These are phyloP conservation scores for Patiria miniata DNA, from an alignment of 35 echinoderm and acorn worm species.

Conservation along the genomic window DNA sequence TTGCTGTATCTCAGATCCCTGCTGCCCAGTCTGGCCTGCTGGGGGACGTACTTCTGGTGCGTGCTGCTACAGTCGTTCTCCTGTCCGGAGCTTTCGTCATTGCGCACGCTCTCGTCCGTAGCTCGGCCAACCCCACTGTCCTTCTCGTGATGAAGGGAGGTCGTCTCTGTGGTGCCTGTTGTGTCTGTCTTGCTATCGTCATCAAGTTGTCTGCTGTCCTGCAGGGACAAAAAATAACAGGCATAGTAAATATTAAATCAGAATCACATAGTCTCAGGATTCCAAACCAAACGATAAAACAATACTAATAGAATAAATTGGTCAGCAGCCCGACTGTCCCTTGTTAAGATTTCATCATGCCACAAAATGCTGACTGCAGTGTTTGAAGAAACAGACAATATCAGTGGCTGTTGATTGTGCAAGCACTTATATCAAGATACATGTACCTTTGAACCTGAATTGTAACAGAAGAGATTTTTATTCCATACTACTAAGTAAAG, in stretches of 20 bases:
- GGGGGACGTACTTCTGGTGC: constrained; percentile 62
- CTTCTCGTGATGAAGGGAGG: constrained; percentile 84
- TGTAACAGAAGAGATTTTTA: no score
- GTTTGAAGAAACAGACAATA: no score
- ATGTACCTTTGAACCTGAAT: no score
- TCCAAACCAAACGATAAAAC: no score
- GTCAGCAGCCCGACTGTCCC: no score
- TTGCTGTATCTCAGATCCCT: constrained; percentile 92
- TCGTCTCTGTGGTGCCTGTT: constrained; percentile 92
- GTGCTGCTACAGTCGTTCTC: constrained; percentile 66
- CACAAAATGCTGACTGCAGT: no score
- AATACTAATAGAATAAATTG: no score
- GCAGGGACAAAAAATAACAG: background rate
- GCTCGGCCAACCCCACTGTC: constrained; percentile 96
- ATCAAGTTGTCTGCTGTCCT: constrained; percentile 46
- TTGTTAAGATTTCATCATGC: no score
- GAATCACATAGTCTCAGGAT: no score
- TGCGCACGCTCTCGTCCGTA: constrained; percentile 88
- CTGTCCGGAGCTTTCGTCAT: constrained; percentile 78
- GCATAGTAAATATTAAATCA: background rate
- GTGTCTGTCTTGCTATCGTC: constrained; percentile 91
- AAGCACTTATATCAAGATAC: no score
- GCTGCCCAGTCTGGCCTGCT: constrained; percentile 72
- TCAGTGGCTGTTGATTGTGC: no score
- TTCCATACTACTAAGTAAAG: no score